phyloP scores from a whole-genome alignment of 2,888 invertebrate species.

The Hypsopygia costalis region DNA sequence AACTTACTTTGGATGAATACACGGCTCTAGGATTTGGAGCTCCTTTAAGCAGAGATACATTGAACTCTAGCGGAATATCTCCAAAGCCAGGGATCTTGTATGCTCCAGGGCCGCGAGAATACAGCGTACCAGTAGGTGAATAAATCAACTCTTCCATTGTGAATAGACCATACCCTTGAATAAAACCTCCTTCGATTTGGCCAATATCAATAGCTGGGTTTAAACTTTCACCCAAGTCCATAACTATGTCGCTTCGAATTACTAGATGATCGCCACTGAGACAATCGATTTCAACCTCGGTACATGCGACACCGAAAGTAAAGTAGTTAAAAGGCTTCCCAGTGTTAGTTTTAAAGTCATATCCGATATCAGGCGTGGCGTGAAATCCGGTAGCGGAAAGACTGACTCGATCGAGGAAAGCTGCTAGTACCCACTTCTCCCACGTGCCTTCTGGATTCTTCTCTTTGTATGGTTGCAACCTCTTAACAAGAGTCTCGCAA shows the following conservation, averaged over 20 bases:
- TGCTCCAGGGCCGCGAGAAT: constrained; percentile 94
- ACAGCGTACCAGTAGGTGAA: constrained; percentile 90
- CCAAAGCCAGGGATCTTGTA: constrained; percentile 97
- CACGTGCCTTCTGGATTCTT: constrained; percentile 89
- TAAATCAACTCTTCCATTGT: constrained; percentile 94
- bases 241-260: constrained; percentile 94
- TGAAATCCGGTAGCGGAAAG: constrained; percentile 93
- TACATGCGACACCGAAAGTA: constrained; percentile 91
- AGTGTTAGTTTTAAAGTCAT: constrained; percentile 84
- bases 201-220: constrained; percentile 99
- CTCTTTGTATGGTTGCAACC: constrained; percentile 87
- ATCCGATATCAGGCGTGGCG: constrained; percentile 87
- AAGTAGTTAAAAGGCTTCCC: constrained; percentile 91
- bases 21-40: constrained; percentile 94
- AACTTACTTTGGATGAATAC: constrained; percentile 94
- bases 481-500: constrained; percentile 85
- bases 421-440: constrained; percentile 90
- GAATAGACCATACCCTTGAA: constrained; percentile 96
- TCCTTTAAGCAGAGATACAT: constrained; percentile 95
- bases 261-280: constrained; percentile 96
- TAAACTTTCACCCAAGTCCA: constrained; percentile 97
- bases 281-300: constrained; percentile 96
- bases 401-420: constrained; percentile 88
- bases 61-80: constrained; percentile 95
- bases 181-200: constrained; percentile 96